phyloP scores from a whole-genome alignment of 2,113 vertebrate species.

The Ageneiosus marmoratus region DNA sequence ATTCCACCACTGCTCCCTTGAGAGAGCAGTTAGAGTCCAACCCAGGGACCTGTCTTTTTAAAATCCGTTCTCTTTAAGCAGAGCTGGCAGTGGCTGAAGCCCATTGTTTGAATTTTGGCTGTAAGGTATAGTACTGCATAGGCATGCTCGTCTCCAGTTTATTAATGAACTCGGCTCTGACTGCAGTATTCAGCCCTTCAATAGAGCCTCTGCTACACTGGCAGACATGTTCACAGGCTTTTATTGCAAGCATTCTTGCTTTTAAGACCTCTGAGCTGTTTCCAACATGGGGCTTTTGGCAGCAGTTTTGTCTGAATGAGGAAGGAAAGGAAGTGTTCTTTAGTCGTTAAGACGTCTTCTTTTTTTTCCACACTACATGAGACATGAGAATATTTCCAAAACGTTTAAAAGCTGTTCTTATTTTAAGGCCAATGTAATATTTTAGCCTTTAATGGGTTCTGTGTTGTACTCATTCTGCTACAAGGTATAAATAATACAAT shows the following conservation, averaged over 20 bases:
- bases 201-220: not conserved
- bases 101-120: conserved; percentile 30
- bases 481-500: too few relatives aligned
- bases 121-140: not conserved
- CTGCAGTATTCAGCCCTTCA: conserved; percentile 11
- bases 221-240: conserved; percentile 31
- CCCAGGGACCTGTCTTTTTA: not conserved
- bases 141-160: conserved; percentile 37
- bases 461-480: not conserved
- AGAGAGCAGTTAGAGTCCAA: not conserved
- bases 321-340: conserved; percentile 25
- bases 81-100: not conserved
- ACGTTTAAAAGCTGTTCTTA: conserved; percentile 11
- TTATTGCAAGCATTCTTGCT: conserved; percentile 33
- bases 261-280: conserved; percentile 24
- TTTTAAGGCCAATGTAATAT: conserved; percentile 4
- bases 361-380: not conserved
- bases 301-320: conserved; percentile 21
- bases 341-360: not conserved
- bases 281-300: conserved; percentile 27
- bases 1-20: not conserved
- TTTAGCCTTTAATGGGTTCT: not conserved
- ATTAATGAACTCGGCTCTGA: conserved; percentile 22
- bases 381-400: conserved; percentile 25
- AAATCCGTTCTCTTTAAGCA: not conserved